phyloP scores from a whole-genome alignment of 92 coral and sea anemone species.

The Porites cylindrica region DNA sequence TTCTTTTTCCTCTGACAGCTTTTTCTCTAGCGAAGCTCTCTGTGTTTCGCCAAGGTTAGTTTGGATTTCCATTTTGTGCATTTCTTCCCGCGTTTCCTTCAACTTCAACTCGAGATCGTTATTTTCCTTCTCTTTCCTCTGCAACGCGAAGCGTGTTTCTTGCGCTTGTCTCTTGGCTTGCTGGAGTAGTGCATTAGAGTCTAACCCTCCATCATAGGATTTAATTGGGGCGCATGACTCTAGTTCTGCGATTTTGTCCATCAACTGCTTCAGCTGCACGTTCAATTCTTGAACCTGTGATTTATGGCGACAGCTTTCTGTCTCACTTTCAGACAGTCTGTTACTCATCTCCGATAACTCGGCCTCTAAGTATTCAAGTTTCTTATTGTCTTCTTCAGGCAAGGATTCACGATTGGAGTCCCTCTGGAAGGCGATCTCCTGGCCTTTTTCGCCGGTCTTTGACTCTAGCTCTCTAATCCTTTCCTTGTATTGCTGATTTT shows the following conservation, averaged over 20 bases:
- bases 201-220: not conserved
- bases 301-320: constrained; percentile 2
- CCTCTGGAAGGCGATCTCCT: not conserved
- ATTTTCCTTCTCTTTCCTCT: constrained; percentile 40
- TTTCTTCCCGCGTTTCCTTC: constrained; percentile 54
- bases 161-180: constrained; percentile 42
- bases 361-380: constrained; percentile 22
- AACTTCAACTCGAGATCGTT: constrained; percentile 33
- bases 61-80: constrained; percentile 66
- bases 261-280: constrained; percentile 30
- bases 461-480: constrained; percentile 13
- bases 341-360: constrained; percentile 12
- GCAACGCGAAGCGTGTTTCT: constrained; percentile 34
- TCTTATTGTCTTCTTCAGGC: not conserved
- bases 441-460: not conserved
- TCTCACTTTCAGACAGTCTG: constrained; percentile 20
- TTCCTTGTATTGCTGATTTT: not conserved
- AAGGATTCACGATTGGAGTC: not conserved
- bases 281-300: constrained; percentile 21
- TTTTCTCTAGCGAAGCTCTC: constrained; percentile 26
- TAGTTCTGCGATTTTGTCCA: constrained; percentile 29
- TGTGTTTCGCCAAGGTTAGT: constrained; percentile 50
- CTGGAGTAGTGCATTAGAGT: constrained; percentile 16
- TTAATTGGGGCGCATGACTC: constrained; percentile 4
- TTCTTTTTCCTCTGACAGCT: constrained; percentile 77